A percentile compares a stretch with the other conserved stretches of the same genome.
Conservation (phyloP, 92 coral and sea anemone genomes). For the Palythoa caribaeorum region DNA sequence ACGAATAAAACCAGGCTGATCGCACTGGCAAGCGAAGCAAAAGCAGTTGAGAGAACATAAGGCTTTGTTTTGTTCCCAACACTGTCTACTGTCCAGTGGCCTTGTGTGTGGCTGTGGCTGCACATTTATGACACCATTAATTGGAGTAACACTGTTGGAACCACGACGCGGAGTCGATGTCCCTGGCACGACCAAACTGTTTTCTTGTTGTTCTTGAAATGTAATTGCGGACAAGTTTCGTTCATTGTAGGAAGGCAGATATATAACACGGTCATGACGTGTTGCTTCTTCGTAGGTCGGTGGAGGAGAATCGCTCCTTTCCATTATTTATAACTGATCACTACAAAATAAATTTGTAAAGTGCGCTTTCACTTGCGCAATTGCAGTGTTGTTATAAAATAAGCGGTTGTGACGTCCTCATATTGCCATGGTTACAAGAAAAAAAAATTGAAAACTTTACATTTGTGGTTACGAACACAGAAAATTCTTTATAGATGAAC, state of each 20-base stretch:
- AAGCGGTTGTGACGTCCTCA: neutral
- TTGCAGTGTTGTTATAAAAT: too few species aligned
- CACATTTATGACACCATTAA: neutral
- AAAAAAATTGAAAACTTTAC: too few species aligned
- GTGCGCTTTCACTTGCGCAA: too few species aligned
- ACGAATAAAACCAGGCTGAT: conserved; percentile 59
- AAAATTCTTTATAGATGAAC: too few species aligned
- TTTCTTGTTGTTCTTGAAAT: neutral
- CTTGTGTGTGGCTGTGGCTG: conserved; percentile 23
- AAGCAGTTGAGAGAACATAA: conserved; percentile 62
- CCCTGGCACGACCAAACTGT: neutral
- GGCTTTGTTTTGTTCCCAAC: neutral
- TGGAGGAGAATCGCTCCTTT: conserved; percentile 52
- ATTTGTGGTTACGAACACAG: too few species aligned
- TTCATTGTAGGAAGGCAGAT: conserved; percentile 48
- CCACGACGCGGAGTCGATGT: neutral
- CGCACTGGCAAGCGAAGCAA: conserved; percentile 78
- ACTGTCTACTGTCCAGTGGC: neutral
- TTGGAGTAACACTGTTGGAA: conserved; percentile 28
- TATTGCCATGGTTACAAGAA: neutral
- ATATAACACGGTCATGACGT: conserved; percentile 55
- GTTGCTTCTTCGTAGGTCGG: conserved; percentile 78
- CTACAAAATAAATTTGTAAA: neutral
- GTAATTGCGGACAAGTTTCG: neutral
- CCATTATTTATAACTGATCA: neutral